These are phyloP conservation scores for Vimba vimba DNA, from an alignment of 2,113 vertebrate species.

Conservation along the genomic window DNA sequence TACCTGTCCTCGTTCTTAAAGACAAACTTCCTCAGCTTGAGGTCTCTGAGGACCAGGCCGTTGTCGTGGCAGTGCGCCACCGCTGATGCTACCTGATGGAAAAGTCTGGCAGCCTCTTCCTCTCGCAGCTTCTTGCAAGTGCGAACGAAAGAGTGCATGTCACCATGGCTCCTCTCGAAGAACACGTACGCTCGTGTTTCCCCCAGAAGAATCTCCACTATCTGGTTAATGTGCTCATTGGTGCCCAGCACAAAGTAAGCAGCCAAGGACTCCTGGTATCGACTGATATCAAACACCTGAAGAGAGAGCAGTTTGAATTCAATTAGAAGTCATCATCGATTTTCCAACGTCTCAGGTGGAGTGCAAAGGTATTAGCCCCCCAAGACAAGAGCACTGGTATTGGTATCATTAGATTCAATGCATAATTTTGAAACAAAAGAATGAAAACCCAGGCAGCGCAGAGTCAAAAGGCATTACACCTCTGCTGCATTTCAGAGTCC, in stretches of 20 bases:
- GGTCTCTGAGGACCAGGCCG: constrained; percentile 95
- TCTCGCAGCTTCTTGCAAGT: constrained; percentile 98
- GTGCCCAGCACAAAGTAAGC: constrained; percentile 95
- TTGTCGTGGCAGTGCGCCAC: constrained; percentile 98
- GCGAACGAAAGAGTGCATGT: constrained; percentile 99
- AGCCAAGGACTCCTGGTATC: constrained; percentile 96
- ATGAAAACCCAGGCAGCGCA: constrained; percentile 37
- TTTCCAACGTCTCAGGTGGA: constrained; percentile 6
- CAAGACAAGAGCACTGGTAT: background rate
- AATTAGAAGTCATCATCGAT: constrained; percentile 38
- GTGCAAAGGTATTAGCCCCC: constrained; percentile 4
- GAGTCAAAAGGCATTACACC: constrained; percentile 53
- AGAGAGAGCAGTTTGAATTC: constrained; percentile 38
- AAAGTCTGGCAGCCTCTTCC: constrained; percentile 95
- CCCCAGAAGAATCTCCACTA: constrained; percentile 95
- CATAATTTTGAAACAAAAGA: constrained; percentile 48
- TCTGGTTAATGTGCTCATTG: constrained; percentile 98
- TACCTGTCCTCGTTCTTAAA: constrained; percentile 97
- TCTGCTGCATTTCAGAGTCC: constrained; percentile 59
- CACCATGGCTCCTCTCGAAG: constrained; percentile 95
- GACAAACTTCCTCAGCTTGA: constrained; percentile 98
- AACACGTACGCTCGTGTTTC: constrained; percentile 96
- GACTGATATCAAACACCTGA: constrained; percentile 94
- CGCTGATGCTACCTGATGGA: constrained; percentile 96
- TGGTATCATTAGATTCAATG: background rate